Percentiles rank a stretch among this genome's conserved stretches.
Conservation (phyloP, 2,797 vertebrate species). For the Labeo calbasu region DNA sequence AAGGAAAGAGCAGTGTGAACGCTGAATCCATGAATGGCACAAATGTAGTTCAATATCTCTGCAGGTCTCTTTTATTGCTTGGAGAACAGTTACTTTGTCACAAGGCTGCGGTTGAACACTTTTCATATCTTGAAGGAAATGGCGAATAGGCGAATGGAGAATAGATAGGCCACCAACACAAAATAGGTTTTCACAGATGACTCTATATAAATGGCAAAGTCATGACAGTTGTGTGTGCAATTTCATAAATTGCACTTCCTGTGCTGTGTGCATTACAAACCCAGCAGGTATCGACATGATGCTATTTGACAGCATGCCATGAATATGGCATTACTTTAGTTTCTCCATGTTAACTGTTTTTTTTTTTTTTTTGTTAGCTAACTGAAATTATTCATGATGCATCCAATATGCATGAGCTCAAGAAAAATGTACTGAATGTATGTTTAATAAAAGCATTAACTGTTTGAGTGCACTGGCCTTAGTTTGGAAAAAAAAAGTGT, state of each 20-base stretch:
- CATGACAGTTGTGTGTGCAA: conserved; percentile 5
- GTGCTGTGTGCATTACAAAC: conserved; percentile 1
- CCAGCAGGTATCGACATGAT: conserved; percentile 5
- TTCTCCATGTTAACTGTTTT: not conserved
- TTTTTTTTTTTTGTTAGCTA: not conserved
- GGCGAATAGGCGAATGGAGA: not conserved
- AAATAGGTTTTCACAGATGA: conserved; percentile 15
- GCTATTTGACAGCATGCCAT: conserved; percentile 8
- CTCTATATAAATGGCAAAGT: not conserved
- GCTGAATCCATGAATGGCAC: not conserved
- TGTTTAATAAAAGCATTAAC: not conserved
- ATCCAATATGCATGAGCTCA: not conserved
- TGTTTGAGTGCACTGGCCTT: not conserved
- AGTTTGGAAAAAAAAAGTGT: not conserved
- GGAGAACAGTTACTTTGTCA: not conserved
- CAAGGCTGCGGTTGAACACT: not conserved
- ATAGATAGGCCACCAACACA: not conserved
- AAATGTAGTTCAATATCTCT: conserved; percentile 13
- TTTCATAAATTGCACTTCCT: conserved; percentile 5
- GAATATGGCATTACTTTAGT: not conserved
- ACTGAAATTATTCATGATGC: not conserved
- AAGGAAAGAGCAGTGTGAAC: not conserved
- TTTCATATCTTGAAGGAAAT: not conserved
- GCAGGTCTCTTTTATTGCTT: not conserved
- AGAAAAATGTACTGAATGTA: not conserved